Evolutionary conservation across 1,140 invertebrate species (phyloP).

Genomic region (Drosophila elegans): DNA sequence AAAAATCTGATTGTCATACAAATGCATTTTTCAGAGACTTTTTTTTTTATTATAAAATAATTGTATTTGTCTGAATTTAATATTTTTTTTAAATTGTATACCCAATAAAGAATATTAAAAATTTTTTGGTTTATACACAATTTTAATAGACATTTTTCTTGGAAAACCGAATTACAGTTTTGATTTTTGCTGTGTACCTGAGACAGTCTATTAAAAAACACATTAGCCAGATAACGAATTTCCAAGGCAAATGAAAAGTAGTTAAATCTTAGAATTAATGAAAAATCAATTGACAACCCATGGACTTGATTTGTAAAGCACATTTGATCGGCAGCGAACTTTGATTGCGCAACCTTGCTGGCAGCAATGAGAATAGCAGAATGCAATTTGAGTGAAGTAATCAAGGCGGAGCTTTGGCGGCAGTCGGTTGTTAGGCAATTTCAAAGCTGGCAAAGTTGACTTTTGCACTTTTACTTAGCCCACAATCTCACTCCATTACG

Average conservation of each 20-base stretch:
- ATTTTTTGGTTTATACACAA: too few species aligned
- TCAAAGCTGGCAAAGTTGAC: slow-evolving; percentile 42
- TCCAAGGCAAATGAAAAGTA: neutral
- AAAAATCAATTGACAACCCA: slow-evolving; percentile 29
- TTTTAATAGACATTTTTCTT: too few species aligned
- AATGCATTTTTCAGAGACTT: too few species aligned
- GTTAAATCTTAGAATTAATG: slow-evolving; percentile 18
- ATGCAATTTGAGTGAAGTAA: slow-evolving; percentile 53
- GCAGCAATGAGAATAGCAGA: slow-evolving; percentile 2
- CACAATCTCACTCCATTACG: slow-evolving; percentile 1
- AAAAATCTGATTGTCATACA: too few species aligned
- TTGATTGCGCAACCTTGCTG: slow-evolving; percentile 11
- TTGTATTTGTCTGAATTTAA: too few species aligned
- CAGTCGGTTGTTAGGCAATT: slow-evolving; percentile 47
- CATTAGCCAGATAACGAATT: slow-evolving; percentile 29
- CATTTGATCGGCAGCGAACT: slow-evolving; percentile 10
- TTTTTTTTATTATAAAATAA: too few species aligned
- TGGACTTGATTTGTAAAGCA: slow-evolving; percentile 15
- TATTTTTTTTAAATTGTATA: too few species aligned
- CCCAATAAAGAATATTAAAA: too few species aligned
- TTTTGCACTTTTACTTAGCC: slow-evolving; percentile 31
- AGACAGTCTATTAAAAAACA: slow-evolving; percentile 37
- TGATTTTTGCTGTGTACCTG: neutral
- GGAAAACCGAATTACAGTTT: neutral
- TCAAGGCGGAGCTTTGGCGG: slow-evolving; percentile 30